A percentile compares a stretch with the other conserved stretches of the same genome.
Evolutionary conservation across 1,140 invertebrate genomes (phyloP).

Genomic region (Drosophila navojoa): DNA sequence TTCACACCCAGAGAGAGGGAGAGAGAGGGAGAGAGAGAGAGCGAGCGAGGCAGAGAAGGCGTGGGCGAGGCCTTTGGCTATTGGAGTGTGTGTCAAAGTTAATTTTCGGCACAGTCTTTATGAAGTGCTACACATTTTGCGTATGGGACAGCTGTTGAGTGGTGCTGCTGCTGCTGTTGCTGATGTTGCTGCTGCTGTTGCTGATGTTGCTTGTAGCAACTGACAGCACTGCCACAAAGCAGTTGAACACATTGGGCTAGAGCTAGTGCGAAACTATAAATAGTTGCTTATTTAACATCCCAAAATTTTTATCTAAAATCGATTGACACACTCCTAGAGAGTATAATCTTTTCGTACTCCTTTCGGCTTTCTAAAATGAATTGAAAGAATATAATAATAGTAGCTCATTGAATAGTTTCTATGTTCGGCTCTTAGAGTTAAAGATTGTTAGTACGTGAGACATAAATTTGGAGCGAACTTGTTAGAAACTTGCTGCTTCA

Average conservation of each 20-base stretch:
- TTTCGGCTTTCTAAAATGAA: no score
- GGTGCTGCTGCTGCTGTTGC: not conserved
- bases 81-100: constrained; percentile 56
- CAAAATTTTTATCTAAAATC: no score
- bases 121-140: constrained; percentile 33
- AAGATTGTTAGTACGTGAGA: no score
- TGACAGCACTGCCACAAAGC: constrained; percentile 28
- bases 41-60: not conserved
- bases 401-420: no score
- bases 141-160: constrained; percentile 29
- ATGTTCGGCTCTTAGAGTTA: no score
- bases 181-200: no score
- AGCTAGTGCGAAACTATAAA: no score
- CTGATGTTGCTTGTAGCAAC: constrained; percentile 22
- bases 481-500: not conserved
- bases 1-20: constrained; percentile 8
- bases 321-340: no score
- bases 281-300: no score
- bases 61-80: not conserved
- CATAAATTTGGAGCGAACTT: not conserved
- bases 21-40: constrained; percentile 1
- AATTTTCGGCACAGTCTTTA: constrained; percentile 55
- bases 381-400: no score
- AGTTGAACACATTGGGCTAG: no score
- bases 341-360: no score